Base-by-base conservation (phyloP, 1,140 invertebrate species). In the Homalodisca vitripennis region DNA sequence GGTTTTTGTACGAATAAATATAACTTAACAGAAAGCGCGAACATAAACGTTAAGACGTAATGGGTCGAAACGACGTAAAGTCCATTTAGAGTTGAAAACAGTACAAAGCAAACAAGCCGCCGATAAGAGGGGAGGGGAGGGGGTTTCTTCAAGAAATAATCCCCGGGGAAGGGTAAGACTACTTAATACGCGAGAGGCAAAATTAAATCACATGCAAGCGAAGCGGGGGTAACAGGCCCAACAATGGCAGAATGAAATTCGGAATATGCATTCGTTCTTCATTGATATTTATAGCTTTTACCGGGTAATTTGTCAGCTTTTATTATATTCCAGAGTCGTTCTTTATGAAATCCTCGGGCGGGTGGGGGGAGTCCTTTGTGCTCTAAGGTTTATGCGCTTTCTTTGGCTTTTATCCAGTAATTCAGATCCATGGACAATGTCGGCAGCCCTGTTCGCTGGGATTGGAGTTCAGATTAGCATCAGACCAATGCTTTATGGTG, bases 251-350 rank as follows among this genome's bases (percentile, higher is more conserved):
- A 66, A 66, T 66, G 63, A 66, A 66, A 66, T 66, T 66, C 34
- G 63, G 63, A 66, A 66, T 66, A 66, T 66, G 63, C 63, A 66
- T 66, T 66, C 63, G 32, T 22, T 46, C 17, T 20, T 64, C 63
- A 66, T 66, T 66, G 63, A 66, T 66, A 66, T 66, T 66, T 66
- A 66, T 66, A 66, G 63, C 63, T 66, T 47, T 66, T 66, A 66
- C 24, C 41, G 41, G 63, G 63, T 66, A 66, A 66, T 66, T 66
- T 66, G 32, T 66, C 63, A 66, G 63, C 32, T 66, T 66, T 66
- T 41, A 66, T 66, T 66, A 66, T 46, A 46, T 66, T 27, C 34
- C 55, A 20, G 32, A 66, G 31, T 60, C 55, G 55, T 60, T 60
- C 63, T 66, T 66, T 66, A 66, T 66, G 63, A 46, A 31, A 66